Base-by-base conservation (phyloP, 2,113 vertebrate genomes). In the Microtus pennsylvanicus region DNA sequence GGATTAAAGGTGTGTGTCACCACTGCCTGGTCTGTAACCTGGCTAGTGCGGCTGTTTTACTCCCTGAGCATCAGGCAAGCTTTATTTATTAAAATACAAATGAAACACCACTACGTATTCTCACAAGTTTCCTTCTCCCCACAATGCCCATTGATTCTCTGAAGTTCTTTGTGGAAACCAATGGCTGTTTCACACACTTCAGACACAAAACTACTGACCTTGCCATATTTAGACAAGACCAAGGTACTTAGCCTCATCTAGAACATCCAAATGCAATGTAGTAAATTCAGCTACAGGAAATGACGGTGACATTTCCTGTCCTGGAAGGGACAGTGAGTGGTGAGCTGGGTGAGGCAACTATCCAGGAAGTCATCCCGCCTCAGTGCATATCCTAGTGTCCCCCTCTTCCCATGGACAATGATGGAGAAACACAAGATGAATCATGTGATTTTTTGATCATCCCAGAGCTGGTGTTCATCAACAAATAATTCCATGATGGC, bases 301-400 rank as follows among this genome's bases (percentile, higher is more conserved):
- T 42, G 28, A 14, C 10, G 19, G 13, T 24, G 10, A 12, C 8
- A 67, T 28, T 75, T 52, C 47, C 19, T 2, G 10, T 3, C 2
- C 10, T 38, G 5, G 47, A 47, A 65, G 21, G 78, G 42, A 55
- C 1, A 1, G 30, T 11, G 50, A 58, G 55, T 1, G 1, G 24
- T 9, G 42, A 63, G 50, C 4, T 17, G 22, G 80, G 3, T 12
- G 3, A 9, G 9, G 0, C 11, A 14, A 19, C 28, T 24, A 7
- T 52, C 8, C 30, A 4, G 5, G 1, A 0, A 35, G 1, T 17
- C 55, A 47, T 1, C 22, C 0, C 11, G 1, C 81, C 45, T 93
- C 70, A 33, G 5, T 80, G 45, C 89, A 0, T 50, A 26, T 7
- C 0, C 1, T 11, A 10, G 2, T 7, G 1, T 42, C 21, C 7